Conservation (phyloP, 2,888 invertebrate genomes). For the Hybos culiciformis region DNA sequence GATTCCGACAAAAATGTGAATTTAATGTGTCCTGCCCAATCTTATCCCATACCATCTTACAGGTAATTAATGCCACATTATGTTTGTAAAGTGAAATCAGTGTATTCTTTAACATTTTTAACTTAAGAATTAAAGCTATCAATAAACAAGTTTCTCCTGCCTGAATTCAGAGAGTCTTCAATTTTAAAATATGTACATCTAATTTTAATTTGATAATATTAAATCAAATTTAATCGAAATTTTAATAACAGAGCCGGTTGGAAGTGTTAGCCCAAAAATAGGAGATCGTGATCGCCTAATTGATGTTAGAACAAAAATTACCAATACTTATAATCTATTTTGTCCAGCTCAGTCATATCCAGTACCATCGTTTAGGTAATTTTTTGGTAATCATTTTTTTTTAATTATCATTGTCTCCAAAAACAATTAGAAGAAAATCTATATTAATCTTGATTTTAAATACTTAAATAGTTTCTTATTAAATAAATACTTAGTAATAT, state of each 20-base stretch:
- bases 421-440: too few species aligned
- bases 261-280: slow-evolving; percentile 39
- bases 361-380: slow-evolving; percentile 41
- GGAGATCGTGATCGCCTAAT: slow-evolving; percentile 45
- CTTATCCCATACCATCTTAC: slow-evolving; percentile 58
- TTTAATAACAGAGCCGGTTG: slow-evolving; percentile 41
- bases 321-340: slow-evolving; percentile 46
- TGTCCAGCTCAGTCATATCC: slow-evolving; percentile 67
- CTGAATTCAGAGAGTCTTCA: neutral
- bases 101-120: too few species aligned
- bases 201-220: neutral
- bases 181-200: slow-evolving; percentile 1
- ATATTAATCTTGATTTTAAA: too few species aligned
- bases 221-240: slow-evolving; percentile 19
- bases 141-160: neutral
- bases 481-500: too few species aligned
- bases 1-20: slow-evolving; percentile 38
- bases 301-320: slow-evolving; percentile 36
- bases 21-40: slow-evolving; percentile 59
- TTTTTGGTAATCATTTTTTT: too few species aligned
- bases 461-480: too few species aligned
- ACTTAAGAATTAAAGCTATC: too few species aligned
- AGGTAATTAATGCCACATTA: slow-evolving; percentile 41
- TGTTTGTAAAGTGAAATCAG: too few species aligned
- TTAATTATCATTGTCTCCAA: neutral